These are phyloP conservation scores for Meloidogyne chitwoodi DNA, from an alignment of 1,140 invertebrate species.

Conservation along the genomic window DNA sequence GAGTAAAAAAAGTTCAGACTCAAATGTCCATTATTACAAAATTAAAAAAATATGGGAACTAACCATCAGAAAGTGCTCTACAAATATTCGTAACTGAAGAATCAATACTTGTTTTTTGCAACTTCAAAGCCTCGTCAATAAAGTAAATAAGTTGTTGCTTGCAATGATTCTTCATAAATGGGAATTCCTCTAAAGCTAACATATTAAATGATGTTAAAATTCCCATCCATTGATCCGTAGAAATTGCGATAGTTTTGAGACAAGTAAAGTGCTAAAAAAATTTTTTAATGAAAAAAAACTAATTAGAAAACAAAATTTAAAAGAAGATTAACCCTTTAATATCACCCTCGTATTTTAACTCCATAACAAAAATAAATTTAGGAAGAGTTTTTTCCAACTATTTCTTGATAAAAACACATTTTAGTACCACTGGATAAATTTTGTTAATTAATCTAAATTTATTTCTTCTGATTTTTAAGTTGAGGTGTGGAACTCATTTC, in stretches of 20 bases:
- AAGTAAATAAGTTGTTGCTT: conserved; percentile 29
- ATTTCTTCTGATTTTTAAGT: too few relatives aligned
- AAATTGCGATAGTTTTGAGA: conserved; percentile 18
- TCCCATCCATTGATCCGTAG: background rate
- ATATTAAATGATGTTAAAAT: conserved; percentile 19
- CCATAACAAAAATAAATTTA: too few relatives aligned
- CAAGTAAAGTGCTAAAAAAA: background rate
- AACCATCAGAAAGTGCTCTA: conserved; percentile 31
- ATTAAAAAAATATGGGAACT: background rate
- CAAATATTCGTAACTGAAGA: conserved; percentile 26
- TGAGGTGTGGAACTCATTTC: too few relatives aligned
- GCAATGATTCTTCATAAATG: conserved; percentile 11
- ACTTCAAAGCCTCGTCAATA: conserved; percentile 25
- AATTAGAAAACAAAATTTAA: background rate
- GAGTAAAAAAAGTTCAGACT: background rate
- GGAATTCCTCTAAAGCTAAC: conserved; percentile 29
- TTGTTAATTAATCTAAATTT: too few relatives aligned
- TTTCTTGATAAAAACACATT: too few relatives aligned
- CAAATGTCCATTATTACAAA: background rate
- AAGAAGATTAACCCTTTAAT: background rate
- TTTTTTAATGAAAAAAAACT: conserved; percentile 9
- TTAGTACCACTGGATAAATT: too few relatives aligned
- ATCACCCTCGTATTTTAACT: too few relatives aligned
- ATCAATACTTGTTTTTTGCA: conserved; percentile 29
- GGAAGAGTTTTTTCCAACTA: too few relatives aligned